Conservation (phyloP, 2,888 invertebrate species). For the Dynastes hyllus region DNA sequence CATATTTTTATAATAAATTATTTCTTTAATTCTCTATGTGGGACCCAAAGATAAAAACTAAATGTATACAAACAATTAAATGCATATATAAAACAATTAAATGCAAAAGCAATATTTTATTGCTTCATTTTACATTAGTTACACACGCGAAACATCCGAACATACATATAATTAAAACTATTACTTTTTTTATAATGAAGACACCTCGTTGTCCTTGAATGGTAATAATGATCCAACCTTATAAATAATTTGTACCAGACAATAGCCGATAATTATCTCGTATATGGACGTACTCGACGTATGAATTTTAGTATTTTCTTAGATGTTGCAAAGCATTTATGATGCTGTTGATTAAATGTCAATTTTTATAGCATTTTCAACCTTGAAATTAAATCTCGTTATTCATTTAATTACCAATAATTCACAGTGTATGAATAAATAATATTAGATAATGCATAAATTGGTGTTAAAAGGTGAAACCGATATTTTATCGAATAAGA, state of each 20-base stretch:
- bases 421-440: background rate
- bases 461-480: too few species aligned
- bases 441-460: too few species aligned
- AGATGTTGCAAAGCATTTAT: conserved; percentile 15
- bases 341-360: background rate
- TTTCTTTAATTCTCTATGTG: too few species aligned
- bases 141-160: too few species aligned
- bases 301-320: background rate
- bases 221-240: conserved; percentile 17
- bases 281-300: background rate
- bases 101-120: too few species aligned
- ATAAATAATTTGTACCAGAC: conserved; percentile 10
- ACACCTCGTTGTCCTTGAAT: conserved; percentile 34
- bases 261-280: conserved; percentile 28
- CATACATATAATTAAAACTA: too few species aligned
- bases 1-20: too few species aligned
- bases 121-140: too few species aligned
- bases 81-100: too few species aligned
- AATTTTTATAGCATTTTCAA: conserved; percentile 19
- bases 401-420: background rate
- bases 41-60: too few species aligned
- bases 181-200: background rate
- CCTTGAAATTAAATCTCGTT: conserved; percentile 14
- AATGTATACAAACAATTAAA: too few species aligned
- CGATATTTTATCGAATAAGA: background rate